These are phyloP conservation scores for Calidris pugnax DNA, from an alignment of 2,113 vertebrate genomes.

Conservation along the genomic window DNA sequence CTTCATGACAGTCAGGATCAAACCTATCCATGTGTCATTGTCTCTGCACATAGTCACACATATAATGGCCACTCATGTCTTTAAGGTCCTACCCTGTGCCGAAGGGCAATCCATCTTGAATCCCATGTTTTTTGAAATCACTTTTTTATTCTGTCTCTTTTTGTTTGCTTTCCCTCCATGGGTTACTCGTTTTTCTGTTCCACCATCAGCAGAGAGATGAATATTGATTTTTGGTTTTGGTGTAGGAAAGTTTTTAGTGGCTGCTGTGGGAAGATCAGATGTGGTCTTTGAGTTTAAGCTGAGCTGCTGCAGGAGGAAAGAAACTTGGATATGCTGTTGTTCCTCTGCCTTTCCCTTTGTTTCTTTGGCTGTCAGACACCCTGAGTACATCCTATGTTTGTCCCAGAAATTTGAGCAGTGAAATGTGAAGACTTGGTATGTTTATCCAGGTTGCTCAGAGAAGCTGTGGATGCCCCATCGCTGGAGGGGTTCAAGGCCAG, in stretches of 20 bases:
- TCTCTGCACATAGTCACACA: neutral
- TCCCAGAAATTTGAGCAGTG: neutral
- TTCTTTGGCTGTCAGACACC: neutral
- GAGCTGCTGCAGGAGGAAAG: neutral
- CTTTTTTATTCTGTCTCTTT: neutral
- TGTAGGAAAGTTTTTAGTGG: neutral
- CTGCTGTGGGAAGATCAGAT: neutral
- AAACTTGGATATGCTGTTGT: neutral
- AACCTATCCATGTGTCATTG: neutral
- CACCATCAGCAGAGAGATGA: neutral
- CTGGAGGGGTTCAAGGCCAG: neutral
- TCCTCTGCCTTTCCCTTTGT: neutral
- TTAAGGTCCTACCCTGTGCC: neutral
- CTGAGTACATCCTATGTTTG: neutral
- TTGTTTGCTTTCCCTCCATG: neutral
- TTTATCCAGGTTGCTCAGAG: neutral
- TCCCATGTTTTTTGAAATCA: neutral
- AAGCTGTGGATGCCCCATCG: neutral
- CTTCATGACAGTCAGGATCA: neutral
- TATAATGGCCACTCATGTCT: neutral
- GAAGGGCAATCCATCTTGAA: neutral
- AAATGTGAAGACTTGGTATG: neutral
- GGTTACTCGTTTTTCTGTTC: neutral
- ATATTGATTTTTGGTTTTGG: neutral
- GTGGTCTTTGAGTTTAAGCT: neutral